Conservation (phyloP, 2,113 vertebrate species). For the Isichthys henryi region DNA sequence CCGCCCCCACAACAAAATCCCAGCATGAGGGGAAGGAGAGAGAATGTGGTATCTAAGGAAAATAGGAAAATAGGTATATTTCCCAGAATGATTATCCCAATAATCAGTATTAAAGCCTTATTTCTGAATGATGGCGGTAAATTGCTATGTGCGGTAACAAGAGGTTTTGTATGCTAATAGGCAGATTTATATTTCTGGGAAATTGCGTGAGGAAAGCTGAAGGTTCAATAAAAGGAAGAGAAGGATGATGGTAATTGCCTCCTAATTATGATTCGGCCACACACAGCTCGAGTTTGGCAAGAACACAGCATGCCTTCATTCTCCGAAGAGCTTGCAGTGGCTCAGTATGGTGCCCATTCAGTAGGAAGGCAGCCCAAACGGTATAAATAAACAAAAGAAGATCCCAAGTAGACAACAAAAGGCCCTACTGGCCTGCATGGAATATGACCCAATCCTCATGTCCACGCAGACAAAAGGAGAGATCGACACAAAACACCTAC, state of each 20-base stretch:
- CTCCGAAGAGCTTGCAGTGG: neutral
- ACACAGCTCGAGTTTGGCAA: conserved; percentile 16
- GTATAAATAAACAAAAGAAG: neutral
- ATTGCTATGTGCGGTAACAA: conserved; percentile 7
- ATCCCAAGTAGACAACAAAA: conserved; percentile 9
- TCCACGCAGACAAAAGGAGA: neutral
- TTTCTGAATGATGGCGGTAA: conserved; percentile 10
- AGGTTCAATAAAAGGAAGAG: conserved; percentile 18
- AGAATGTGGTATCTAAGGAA: neutral
- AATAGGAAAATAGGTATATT: neutral
- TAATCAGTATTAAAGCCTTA: conserved; percentile 23
- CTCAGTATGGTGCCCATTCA: neutral
- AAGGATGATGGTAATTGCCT: conserved; percentile 23
- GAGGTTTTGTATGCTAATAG: conserved; percentile 17
- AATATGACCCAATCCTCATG: neutral
- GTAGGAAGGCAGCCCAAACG: neutral
- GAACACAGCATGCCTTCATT: neutral
- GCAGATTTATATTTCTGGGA: conserved; percentile 15
- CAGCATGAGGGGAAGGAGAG: too few species aligned
- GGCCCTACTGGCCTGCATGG: neutral
- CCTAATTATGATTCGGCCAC: conserved; percentile 20
- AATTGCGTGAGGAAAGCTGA: conserved; percentile 11
- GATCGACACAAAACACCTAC: neutral
- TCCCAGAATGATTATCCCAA: conserved; percentile 21
- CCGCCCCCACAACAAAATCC: neutral